Evolutionary conservation across 92 coral and sea anemone species (phyloP), one percentile per base, ranked within the genome.

Genomic region (Isaurus tuberculatus): DNA sequence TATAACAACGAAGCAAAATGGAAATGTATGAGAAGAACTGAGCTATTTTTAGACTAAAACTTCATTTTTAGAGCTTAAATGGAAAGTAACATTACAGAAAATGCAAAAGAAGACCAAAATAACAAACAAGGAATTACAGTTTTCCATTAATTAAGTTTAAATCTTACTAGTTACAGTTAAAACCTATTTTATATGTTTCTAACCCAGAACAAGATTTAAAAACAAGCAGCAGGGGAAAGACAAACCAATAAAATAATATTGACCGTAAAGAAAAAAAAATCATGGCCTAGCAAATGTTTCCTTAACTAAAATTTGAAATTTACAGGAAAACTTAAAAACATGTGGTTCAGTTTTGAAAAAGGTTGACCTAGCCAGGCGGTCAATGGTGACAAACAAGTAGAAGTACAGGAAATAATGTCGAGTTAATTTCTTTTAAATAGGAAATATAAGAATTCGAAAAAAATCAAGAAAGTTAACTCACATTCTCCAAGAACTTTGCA

Each of bases 161-260:
- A n/a, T 55, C 26, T 55, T 19, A 2, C 11, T n/a, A n/a, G n/a
- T n/a, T n/a, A 40, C 46, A 40, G 46, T 40, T 40, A 40, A 40
- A 40, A 40, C 46, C 46, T 17, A 55, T 7, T 64, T 34, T 64
- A 31, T 1, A 55, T 22, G n/a, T 49, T 74, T 30, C 58, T n/a
- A 58, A 60, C 30, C 31, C 25, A 58, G 70, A 65, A 20, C 36
- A 55, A n/a, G n/a, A n/a, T n/a, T n/a, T n/a, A n/a, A n/a, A n/a
- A n/a, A n/a, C n/a, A n/a, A 31, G 67, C 81, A 53, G 36, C 32
- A 77, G 82, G 82, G 82, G 70, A 75, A 11, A 57, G 44, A 32
- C 30, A 36, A 77, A 77, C 58, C 58, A 77, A 26, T 32, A 23
- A 23, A 55, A 57, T 77, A 32, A 26, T 55, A 1, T 34, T 40